These are phyloP conservation scores for Tauraco hartlaubi DNA, from an alignment of 2,797 vertebrate species.

Conservation along the genomic window DNA sequence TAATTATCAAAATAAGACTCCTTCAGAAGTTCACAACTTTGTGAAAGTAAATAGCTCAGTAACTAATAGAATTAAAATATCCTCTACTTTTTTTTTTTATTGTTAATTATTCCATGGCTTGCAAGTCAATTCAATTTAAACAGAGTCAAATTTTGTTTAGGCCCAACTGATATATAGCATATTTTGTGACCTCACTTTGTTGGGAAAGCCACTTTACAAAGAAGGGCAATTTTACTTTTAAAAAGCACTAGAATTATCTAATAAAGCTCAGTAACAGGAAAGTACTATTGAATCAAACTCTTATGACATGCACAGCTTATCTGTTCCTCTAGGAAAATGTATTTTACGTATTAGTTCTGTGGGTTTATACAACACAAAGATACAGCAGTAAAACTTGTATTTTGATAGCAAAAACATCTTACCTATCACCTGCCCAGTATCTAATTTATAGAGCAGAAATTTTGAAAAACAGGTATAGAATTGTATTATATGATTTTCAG, in stretches of 20 bases:
- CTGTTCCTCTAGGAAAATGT: not conserved
- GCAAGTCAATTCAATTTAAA: constrained; percentile 19
- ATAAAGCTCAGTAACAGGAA: not conserved
- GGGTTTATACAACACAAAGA: not conserved
- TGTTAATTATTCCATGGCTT: constrained; percentile 22
- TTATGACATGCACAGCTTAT: not conserved
- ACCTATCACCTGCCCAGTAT: not conserved
- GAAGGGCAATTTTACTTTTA: not conserved
- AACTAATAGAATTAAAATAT: not conserved
- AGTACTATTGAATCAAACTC: not conserved
- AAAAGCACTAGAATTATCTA: not conserved
- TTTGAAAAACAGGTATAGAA: not conserved
- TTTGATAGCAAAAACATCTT: not conserved
- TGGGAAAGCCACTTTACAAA: not conserved
- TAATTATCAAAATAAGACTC: not conserved
- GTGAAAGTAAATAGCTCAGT: not conserved
- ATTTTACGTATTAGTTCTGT: not conserved
- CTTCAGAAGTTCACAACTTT: not conserved
- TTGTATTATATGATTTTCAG: not conserved
- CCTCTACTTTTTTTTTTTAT: not conserved
- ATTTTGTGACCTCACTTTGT: not conserved
- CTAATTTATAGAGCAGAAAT: not conserved
- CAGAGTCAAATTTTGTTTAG: constrained; percentile 21
- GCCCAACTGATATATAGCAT: not conserved
- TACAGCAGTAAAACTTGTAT: not conserved